Conservation (phyloP, 2,113 vertebrate species). For the Zosterops borbonicus region DNA sequence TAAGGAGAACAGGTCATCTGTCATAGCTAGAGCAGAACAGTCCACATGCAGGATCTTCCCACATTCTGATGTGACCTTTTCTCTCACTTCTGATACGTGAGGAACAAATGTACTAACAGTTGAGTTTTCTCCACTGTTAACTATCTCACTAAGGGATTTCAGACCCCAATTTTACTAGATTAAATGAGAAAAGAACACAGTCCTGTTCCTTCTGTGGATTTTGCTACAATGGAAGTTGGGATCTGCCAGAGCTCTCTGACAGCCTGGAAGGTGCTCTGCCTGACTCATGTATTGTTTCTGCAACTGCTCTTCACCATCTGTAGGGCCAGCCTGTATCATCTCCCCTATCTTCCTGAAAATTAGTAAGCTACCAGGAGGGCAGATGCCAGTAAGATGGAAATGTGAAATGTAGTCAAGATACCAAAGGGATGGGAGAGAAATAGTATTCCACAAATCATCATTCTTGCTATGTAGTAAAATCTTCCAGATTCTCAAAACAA, state of each 20-base stretch:
- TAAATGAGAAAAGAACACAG: not conserved
- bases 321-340: not conserved
- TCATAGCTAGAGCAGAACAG: not conserved
- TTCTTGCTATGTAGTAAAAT: not conserved
- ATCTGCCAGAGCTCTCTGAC: not conserved
- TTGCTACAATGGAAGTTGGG: not conserved
- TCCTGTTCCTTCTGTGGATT: not conserved
- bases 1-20: not conserved
- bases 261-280: not conserved
- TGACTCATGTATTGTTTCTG: not conserved
- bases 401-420: not conserved
- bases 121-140: not conserved
- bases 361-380: not conserved
- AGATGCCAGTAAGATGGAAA: not conserved
- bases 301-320: not conserved
- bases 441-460: not conserved
- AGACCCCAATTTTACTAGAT: rapidly evolving
- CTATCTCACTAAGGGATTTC: not conserved
- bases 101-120: not conserved
- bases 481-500: not conserved
- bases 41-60: not conserved
- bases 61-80: not conserved
- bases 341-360: not conserved
- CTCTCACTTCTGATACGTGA: not conserved
- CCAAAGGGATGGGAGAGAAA: not conserved